phyloP scores from a whole-genome alignment of 1,140 invertebrate species.

The Orchesella cincta region DNA sequence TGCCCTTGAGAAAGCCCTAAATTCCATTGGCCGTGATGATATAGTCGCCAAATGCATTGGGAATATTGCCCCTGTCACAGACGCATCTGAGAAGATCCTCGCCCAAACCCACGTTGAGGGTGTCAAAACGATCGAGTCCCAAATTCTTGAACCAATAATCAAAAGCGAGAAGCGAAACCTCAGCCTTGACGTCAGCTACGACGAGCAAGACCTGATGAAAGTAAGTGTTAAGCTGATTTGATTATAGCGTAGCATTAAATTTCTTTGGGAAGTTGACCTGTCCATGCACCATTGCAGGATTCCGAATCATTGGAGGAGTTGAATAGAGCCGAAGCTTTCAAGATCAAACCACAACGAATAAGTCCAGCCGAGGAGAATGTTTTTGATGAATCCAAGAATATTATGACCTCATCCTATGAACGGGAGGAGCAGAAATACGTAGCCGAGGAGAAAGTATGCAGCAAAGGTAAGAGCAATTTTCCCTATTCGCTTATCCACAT shows the following conservation, averaged over 20 bases:
- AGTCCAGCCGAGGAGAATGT: slow-evolving; percentile 44
- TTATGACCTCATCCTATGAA: slow-evolving; percentile 58
- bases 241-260: neutral
- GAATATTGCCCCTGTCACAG: slow-evolving; percentile 68
- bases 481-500: neutral
- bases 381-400: slow-evolving; percentile 41
- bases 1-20: slow-evolving; percentile 81
- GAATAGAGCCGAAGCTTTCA: slow-evolving; percentile 46
- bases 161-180: slow-evolving; percentile 60
- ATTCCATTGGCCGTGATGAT: slow-evolving; percentile 85
- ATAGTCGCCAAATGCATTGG: slow-evolving; percentile 89
- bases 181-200: slow-evolving; percentile 66
- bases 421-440: slow-evolving; percentile 58
- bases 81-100: slow-evolving; percentile 76
- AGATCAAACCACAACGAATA: slow-evolving; percentile 37
- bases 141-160: slow-evolving; percentile 50
- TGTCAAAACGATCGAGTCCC: slow-evolving; percentile 43
- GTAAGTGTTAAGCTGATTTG: slow-evolving; percentile 55
- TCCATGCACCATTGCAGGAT: slow-evolving; percentile 62
- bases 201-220: slow-evolving; percentile 73
- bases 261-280: neutral
- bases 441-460: slow-evolving; percentile 53
- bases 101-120: slow-evolving; percentile 69
- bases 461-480: slow-evolving; percentile 42
- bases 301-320: slow-evolving; percentile 67